Evolutionary conservation across 2,797 vertebrate genomes (phyloP), one percentile per base, ranked within the genome.

Genomic region (Xenops minutus): DNA sequence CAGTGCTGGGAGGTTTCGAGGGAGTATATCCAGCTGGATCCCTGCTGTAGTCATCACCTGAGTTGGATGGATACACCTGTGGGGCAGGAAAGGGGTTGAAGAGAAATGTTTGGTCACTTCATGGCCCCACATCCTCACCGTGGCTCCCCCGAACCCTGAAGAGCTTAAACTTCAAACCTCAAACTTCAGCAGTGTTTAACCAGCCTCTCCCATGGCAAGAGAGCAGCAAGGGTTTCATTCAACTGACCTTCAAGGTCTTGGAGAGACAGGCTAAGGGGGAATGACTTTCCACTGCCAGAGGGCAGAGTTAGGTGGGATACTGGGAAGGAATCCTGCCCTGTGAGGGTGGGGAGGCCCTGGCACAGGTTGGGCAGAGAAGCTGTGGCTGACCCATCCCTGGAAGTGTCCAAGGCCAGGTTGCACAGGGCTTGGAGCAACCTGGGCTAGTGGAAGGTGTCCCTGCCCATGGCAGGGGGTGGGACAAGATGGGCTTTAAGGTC

Each of bases 1-100:
- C 97, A 12, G 98, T 98, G 94, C 98, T 98, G 43, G 98, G 93
- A 73, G 99, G 98, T 97, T 99, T 99, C 1, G 98, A 98, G 66
- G 98, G 97, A 26, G 99, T 97, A 93, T 99, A 99, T 95, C 98
- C 98, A 66, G 98, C 97, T 19, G 98, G 92, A 89, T 99, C 99
- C 96, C 99, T 98, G 96, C 98, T 92, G 95, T 99, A 99, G 96
- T 99, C 99, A 5, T 99, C 99, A 91, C 99, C 98, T 97, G 99
- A 99, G 97, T 99, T 99, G 92, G 99, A 98, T 46, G 99, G 98
- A 95, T 99, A 99, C 89, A 99, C 99, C 99, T 99, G 96, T 4
- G 92, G 94, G 72, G 96, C 32, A 76, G 96, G 95, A 95, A 71
- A 89, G 10, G 17, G 15, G 8, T 44, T 91, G 20, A 68, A 69